A percentile compares a stretch with the other conserved stretches of the same genome.
These are phyloP conservation scores for Pandion haliaetus DNA, from an alignment of 2,113 vertebrate genomes.

Conservation along the genomic window DNA sequence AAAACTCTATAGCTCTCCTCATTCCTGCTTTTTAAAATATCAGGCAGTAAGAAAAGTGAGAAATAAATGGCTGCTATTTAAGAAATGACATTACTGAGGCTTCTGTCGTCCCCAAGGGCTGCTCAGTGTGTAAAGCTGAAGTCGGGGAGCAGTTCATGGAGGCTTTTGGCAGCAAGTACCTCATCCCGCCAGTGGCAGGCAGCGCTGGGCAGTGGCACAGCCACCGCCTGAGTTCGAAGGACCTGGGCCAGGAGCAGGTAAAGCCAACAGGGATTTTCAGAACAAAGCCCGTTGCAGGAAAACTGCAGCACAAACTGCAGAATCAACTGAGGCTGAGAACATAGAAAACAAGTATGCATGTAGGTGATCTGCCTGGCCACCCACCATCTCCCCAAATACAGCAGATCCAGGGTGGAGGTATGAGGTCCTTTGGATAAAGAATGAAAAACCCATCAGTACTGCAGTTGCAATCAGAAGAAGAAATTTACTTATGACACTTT, in stretches of 20 bases:
- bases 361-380: not conserved
- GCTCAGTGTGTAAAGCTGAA: not conserved
- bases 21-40: not conserved
- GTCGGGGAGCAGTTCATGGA: not conserved
- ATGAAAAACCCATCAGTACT: not conserved
- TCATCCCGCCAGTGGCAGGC: accelerated
- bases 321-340: not conserved
- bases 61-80: slow-evolving; percentile 2
- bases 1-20: not conserved
- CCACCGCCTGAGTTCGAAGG: accelerated
- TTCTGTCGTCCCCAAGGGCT: not conserved
- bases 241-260: not conserved
- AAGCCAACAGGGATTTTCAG: not conserved
- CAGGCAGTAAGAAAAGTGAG: not conserved
- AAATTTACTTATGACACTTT: not conserved
- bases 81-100: not conserved
- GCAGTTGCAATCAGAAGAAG: not conserved
- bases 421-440: not conserved
- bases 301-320: not conserved
- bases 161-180: accelerated
- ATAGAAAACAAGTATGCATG: not conserved
- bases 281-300: not conserved
- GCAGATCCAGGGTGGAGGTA: not conserved
- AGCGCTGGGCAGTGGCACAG: accelerated
- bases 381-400: not conserved